These are phyloP conservation scores for Thereva unica DNA, from an alignment of 2,888 invertebrate genomes.

Conservation along the genomic window DNA sequence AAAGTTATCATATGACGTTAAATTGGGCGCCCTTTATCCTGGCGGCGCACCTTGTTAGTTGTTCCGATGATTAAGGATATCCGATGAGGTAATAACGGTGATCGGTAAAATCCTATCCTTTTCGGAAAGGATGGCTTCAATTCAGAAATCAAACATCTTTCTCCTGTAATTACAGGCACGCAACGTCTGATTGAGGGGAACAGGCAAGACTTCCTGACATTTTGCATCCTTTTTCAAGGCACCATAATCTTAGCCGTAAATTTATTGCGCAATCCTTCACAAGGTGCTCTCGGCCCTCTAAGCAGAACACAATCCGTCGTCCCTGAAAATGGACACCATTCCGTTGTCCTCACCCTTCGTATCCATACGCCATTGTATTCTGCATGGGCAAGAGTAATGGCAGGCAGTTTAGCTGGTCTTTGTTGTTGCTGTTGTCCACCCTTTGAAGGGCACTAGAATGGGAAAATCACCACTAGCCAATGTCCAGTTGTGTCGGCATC, in stretches of 20 bases:
- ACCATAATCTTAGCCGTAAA: neutral
- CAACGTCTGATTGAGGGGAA: conserved; percentile 44
- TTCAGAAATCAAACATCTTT: conserved; percentile 51
- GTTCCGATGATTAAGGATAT: conserved; percentile 20
- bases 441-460: conserved; percentile 10
- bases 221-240: neutral
- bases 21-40: conserved; percentile 6
- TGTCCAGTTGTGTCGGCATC: conserved; percentile 26
- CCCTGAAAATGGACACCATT: conserved; percentile 3
- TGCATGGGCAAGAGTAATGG: conserved; percentile 12
- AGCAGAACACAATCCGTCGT: conserved; percentile 14
- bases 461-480: conserved; percentile 22
- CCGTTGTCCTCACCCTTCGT: conserved; percentile 7
- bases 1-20: conserved; percentile 11
- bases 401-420: conserved; percentile 4
- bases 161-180: conserved; percentile 48
- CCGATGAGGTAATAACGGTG: conserved; percentile 20
- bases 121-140: conserved; percentile 30
- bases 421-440: conserved; percentile 9
- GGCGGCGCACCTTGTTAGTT: conserved; percentile 17
- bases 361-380: conserved; percentile 14
- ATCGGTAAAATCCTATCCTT: conserved; percentile 20
- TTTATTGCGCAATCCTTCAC: conserved; percentile 24
- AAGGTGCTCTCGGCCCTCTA: neutral
- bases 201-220: conserved; percentile 35